phyloP scores from a whole-genome alignment of 2,113 vertebrate genomes.

The Nibea albiflora region DNA sequence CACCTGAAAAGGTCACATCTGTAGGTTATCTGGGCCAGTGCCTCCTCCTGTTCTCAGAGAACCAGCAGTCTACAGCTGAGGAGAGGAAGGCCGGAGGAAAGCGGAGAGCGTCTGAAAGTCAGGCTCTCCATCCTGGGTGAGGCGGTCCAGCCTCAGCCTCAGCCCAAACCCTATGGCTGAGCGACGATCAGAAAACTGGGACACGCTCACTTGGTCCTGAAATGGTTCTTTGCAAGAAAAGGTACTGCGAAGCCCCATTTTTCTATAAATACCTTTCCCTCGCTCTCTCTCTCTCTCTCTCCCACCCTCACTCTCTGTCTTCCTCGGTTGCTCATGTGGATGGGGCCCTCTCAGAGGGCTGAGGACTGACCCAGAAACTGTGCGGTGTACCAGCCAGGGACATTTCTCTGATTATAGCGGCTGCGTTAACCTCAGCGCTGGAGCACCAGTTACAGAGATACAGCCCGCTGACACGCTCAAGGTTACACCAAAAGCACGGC shows the following conservation, averaged over 20 bases:
- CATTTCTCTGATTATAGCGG: conserved; percentile 76
- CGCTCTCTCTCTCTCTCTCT: conserved; percentile 63
- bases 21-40: conserved; percentile 31
- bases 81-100: conserved; percentile 41
- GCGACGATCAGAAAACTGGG: conserved; percentile 82
- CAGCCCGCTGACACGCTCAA: conserved; percentile 62
- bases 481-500: conserved; percentile 49
- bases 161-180: conserved; percentile 74
- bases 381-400: conserved; percentile 76
- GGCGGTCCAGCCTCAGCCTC: conserved; percentile 73
- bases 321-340: conserved; percentile 76
- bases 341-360: conserved; percentile 81
- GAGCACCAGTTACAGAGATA: conserved; percentile 57
- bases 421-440: conserved; percentile 59
- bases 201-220: conserved; percentile 83
- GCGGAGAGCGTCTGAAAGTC: conserved; percentile 48
- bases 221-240: conserved; percentile 85
- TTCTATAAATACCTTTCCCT: conserved; percentile 86
- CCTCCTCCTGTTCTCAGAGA: conserved; percentile 46
- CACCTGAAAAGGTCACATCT: conserved; percentile 69
- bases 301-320: conserved; percentile 68
- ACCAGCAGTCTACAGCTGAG: conserved; percentile 31
- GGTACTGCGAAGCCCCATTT: conserved; percentile 87
- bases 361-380: conserved; percentile 86
- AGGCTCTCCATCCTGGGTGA: conserved; percentile 75